Evolutionary conservation across 2,888 invertebrate species (phyloP), one percentile per base, ranked within the genome.

Genomic region (Drosophila neotestacea): DNA sequence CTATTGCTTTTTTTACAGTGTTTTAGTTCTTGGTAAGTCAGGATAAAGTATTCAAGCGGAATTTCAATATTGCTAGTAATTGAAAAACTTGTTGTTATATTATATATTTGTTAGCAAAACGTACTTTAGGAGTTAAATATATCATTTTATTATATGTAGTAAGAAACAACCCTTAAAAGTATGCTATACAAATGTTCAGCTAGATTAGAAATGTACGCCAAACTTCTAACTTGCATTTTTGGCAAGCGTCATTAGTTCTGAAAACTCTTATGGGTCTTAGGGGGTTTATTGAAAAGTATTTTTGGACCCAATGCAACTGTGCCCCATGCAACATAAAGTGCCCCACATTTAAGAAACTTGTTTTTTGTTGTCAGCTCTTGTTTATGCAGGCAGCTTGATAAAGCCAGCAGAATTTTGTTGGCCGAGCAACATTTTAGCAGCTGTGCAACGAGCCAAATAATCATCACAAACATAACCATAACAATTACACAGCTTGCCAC

Each of bases 391-490:
- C 65, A 50, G 46, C 32, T 48, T 63, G 77, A 77, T 77, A 77
- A 77, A 59, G 64, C 52, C 70, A 51, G 65, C 65, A 58, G 56
- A 65, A 70, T 56, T 36, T 56, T 36, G 42, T 39, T 50, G 47
- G 38, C 39, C 36, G 42, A 32, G 52, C 64, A 77, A 60, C 79
- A 72, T 68, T 82, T 68, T 67, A 69, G 62, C 88, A 87, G 77
- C 85, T 89, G 86, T 84, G 88, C 89, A 90, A 73, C 82, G 89
- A 91, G 86, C 87, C 88, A 88, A 89, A 84, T 89, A 91, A 88
- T 90, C 90, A 91, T 89, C 86, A 77, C 78, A 83, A 87, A 81
- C 86, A 90, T 90, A 88, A 90, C 91, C 79, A 90, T 91, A 89
- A 90, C 89, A 90, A 91, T 91, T 89, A 91, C 79, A 81, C 72